Base-by-base conservation (phyloP, 2,888 invertebrate species). In the Leptopterna dolabrata region DNA sequence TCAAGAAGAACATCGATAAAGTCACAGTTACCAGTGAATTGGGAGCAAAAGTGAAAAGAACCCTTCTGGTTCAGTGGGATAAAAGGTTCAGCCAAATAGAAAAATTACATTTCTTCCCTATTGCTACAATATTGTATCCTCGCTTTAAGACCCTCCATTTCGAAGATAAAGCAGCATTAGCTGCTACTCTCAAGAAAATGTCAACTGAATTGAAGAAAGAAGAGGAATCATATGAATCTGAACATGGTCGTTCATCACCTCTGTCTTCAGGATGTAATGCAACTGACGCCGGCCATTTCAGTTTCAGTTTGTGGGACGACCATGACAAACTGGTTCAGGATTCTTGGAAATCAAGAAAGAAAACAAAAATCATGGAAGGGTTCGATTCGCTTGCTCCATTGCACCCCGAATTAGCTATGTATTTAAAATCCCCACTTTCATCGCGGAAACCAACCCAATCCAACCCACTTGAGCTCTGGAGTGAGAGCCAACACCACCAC, bases 51-150 rank as follows among this genome's bases (percentile, higher is more conserved):
- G 30, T 84, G 73, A 85, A 85, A 73, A 24, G 76, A 85, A 9
- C 36, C 36, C 45, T 85, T n/a, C 1, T 73, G 1, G 73, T 36
- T 41, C 27, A 85, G 27, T 73, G 29, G 27, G 47, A 16, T 24
- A 85, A 85, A 55, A 36, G 85, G n/a, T 85, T 85, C 45, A 73
- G 47, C 41, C 27, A 29, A 16, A 73, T 73, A 43, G 85, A 85
- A 41, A 85, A 47, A 13, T 36, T 7, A 29, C 84, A 70, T 51
- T 41, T 84, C 29, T 71, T 63, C 30, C 27, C 84, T 16, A 36
- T 71, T 36, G 71, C 71, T 45, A 84, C 84, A 16, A n/a, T 84
- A 27, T 19, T 84, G 16, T 73, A 85, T 36, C 83, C 83, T 27
- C 30, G 70, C 2, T 83, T 51, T n/a, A 83, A 70, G 24, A 63